Evolutionary conservation across 1,140 invertebrate genomes (phyloP).

Genomic region (Goniozus legneri): DNA sequence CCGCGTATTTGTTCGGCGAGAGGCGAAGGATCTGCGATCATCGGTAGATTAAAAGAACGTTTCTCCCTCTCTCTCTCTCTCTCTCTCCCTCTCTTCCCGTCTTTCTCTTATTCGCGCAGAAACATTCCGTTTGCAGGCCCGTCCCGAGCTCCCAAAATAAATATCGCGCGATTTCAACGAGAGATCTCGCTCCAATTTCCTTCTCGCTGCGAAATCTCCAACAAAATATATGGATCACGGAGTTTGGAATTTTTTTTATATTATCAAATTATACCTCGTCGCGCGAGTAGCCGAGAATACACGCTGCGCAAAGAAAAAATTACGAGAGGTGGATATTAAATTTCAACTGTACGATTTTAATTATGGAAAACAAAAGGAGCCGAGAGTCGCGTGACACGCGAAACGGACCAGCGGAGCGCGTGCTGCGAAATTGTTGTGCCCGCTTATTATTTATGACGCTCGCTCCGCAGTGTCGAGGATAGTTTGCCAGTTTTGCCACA

Average conservation of each 20-base stretch:
- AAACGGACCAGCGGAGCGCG: not conserved
- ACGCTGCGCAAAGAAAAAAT: slow-evolving; percentile 30
- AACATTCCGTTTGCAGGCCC: no score
- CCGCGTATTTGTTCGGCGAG: not conserved
- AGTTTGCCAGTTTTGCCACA: slow-evolving; percentile 15
- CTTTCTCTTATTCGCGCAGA: no score
- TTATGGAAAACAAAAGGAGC: slow-evolving; percentile 39
- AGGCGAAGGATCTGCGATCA: no score
- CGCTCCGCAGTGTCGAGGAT: slow-evolving; percentile 11
- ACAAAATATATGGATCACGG: slow-evolving; percentile 22
- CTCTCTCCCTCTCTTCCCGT: not conserved
- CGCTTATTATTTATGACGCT: slow-evolving; percentile 32
- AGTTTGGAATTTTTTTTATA: slow-evolving; percentile 36
- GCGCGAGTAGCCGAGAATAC: no score
- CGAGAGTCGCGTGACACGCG: not conserved
- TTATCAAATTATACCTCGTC: slow-evolving; percentile 44
- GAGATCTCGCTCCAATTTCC: not conserved
- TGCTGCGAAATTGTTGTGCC: slow-evolving; percentile 10
- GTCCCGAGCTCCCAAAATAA: slow-evolving; percentile 21
- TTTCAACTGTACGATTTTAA: slow-evolving; percentile 47
- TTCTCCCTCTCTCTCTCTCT: not conserved
- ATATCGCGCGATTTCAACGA: slow-evolving; percentile 29
- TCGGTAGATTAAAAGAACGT: not conserved
- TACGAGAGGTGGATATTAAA: slow-evolving; percentile 42
- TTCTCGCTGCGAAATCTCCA: not conserved